Evolutionary conservation across 2,888 invertebrate species (phyloP).

Genomic region (Allacma fusca): DNA sequence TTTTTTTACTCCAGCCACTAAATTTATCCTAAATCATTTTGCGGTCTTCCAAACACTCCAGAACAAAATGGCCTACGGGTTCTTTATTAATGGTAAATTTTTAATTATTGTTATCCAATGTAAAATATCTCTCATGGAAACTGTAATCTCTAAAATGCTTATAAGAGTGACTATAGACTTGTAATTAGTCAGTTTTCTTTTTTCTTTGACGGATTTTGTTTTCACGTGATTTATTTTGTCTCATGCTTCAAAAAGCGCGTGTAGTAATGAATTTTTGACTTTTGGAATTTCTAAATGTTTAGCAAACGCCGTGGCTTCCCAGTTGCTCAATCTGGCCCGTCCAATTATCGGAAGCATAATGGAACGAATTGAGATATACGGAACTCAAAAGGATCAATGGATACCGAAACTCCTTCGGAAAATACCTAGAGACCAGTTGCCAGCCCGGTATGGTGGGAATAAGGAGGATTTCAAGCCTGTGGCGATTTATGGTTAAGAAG

Average conservation of each 20-base stretch:
- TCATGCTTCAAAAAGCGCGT: not conserved
- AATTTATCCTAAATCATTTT: not conserved
- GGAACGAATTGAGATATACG: conserved; percentile 15
- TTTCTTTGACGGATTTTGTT: too few species aligned
- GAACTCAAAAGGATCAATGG: conserved; percentile 11
- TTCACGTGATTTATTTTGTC: not conserved
- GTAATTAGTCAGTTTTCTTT: too few species aligned
- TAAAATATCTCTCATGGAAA: too few species aligned
- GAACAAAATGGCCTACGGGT: not conserved
- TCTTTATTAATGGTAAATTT: not conserved
- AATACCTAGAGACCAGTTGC: not conserved
- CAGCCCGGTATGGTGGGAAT: not conserved
- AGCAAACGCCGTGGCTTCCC: not conserved
- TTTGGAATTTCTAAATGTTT: not conserved
- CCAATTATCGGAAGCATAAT: not conserved
- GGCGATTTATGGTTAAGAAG: too few species aligned
- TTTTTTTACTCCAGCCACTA: too few species aligned
- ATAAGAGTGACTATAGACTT: too few species aligned
- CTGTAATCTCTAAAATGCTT: too few species aligned
- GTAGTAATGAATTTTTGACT: not conserved
- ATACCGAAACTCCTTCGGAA: not conserved
- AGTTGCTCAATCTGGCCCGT: not conserved
- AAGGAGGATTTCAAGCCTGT: not conserved
- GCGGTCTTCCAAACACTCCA: not conserved
- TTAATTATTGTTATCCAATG: too few species aligned